Evolutionary conservation across 2,888 invertebrate species (phyloP).

Genomic region (Diplazon laetatorius): DNA sequence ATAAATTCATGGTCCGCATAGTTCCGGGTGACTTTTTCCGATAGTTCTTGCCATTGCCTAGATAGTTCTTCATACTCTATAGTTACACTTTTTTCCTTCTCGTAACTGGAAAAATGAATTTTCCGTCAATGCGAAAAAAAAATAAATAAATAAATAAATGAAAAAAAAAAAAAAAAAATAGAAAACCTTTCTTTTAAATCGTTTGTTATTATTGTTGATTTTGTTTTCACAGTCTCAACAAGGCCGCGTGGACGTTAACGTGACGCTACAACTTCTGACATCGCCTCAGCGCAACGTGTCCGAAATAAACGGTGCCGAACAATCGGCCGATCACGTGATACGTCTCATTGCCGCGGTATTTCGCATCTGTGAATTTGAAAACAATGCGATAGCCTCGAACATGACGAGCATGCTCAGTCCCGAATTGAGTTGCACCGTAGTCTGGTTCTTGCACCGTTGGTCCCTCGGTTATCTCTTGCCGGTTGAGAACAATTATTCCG

Average conservation of each 20-base stretch:
- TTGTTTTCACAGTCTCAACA: constrained; percentile 69
- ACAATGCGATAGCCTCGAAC: constrained; percentile 88
- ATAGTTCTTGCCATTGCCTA: no score
- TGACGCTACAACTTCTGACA: constrained; percentile 83
- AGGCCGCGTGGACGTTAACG: constrained; percentile 81
- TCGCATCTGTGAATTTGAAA: constrained; percentile 90
- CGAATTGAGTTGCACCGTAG: constrained; percentile 89
- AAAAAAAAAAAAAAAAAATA: no score
- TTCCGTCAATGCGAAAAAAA: no score
- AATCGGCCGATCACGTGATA: constrained; percentile 79
- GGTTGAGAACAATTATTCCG: constrained; percentile 80
- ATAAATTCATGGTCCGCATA: no score
- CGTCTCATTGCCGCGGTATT: constrained; percentile 89
- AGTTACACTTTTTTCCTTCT: no score
- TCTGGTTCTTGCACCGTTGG: constrained; percentile 92
- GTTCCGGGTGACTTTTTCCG: no score
- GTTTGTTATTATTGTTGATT: no score
- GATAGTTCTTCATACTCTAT: no score
- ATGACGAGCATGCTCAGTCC: constrained; percentile 89
- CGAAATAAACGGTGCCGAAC: constrained; percentile 74
- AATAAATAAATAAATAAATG: no score
- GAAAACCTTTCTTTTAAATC: no score
- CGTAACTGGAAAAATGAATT: no score
- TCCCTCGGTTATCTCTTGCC: constrained; percentile 88
- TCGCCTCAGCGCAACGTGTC: constrained; percentile 81